phyloP scores from a whole-genome alignment of 2,888 invertebrate species.

The Noctua pronuba region DNA sequence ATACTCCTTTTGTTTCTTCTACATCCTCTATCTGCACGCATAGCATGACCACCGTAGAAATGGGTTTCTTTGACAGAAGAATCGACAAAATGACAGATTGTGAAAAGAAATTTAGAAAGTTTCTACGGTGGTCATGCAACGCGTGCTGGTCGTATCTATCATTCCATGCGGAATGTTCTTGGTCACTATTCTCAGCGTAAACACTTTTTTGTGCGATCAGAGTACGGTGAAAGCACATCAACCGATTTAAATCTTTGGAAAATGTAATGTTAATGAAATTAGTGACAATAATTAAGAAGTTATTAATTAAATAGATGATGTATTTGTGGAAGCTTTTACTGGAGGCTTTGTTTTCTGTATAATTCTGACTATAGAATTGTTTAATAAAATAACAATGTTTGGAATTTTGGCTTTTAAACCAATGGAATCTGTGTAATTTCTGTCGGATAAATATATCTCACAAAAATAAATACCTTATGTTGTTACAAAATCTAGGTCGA shows the following conservation, averaged over 20 bases:
- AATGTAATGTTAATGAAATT: conserved; percentile 12
- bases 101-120: too few relatives aligned
- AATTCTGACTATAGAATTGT: neutral
- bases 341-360: neutral
- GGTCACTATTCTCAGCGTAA: neutral
- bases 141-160: neutral
- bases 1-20: neutral
- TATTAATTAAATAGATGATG: conserved; percentile 18
- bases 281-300: conserved; percentile 12
- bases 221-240: neutral
- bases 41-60: too few relatives aligned
- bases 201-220: neutral
- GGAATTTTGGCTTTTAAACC: neutral
- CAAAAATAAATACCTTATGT: neutral
- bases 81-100: too few relatives aligned
- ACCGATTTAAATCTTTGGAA: neutral
- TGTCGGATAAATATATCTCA: neutral
- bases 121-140: too few relatives aligned
- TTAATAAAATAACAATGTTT: neutral
- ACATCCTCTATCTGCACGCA: neutral
- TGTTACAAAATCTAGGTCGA: conserved; percentile 11
- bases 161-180: neutral
- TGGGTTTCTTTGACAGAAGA: too few relatives aligned
- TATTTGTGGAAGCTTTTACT: neutral
- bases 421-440: neutral